These are phyloP conservation scores for Sylvia borin DNA, from an alignment of 2,797 vertebrate genomes.

Conservation along the genomic window DNA sequence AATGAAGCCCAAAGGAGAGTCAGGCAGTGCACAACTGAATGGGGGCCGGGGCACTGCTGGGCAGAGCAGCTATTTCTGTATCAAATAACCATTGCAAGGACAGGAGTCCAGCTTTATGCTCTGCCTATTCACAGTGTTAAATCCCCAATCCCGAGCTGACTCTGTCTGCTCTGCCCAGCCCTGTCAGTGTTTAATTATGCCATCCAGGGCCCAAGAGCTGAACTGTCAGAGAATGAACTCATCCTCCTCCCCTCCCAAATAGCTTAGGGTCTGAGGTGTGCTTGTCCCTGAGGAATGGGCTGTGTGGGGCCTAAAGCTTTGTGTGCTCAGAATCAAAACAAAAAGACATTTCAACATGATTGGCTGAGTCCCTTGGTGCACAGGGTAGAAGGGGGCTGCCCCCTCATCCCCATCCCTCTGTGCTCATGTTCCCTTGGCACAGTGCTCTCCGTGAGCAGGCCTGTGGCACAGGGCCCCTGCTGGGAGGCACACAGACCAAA, in stretches of 20 bases:
- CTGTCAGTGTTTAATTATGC: not conserved
- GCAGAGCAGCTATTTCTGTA: not conserved
- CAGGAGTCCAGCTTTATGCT: not conserved
- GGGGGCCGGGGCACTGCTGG: not conserved
- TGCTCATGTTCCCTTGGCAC: not conserved
- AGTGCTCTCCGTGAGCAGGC: not conserved
- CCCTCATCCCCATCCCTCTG: not conserved
- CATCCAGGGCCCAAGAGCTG: accelerated
- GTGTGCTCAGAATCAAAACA: not conserved
- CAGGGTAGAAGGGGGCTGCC: not conserved
- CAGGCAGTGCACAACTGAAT: not conserved
- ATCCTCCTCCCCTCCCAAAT: not conserved
- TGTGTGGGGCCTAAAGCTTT: not conserved
- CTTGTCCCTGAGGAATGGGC: not conserved
- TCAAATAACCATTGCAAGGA: not conserved
- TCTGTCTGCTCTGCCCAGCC: not conserved
- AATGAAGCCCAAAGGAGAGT: not conserved
- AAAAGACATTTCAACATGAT: not conserved
- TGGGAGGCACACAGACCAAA: not conserved
- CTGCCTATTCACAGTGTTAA: not conserved
- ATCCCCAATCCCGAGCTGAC: not conserved
- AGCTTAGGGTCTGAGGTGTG: not conserved
- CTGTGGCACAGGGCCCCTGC: not conserved
- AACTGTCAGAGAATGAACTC: not conserved
- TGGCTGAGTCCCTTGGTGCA: not conserved